A percentile compares a stretch with the other conserved stretches of the same genome.
Evolutionary conservation across 2,797 vertebrate species (phyloP).

Genomic region (Hydrolagus colliei): DNA sequence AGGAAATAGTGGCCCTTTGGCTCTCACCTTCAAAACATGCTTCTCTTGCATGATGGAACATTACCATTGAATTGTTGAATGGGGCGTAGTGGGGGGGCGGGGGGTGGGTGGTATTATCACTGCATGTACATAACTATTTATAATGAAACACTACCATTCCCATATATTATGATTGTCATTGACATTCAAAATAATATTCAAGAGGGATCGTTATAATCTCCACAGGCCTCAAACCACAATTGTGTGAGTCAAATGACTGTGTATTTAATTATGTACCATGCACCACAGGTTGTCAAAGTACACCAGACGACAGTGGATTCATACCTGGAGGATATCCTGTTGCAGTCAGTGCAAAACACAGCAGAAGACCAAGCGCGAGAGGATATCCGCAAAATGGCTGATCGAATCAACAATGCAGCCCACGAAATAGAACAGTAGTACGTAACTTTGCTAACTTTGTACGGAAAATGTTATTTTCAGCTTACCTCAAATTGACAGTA

Average conservation of each 20-base stretch:
- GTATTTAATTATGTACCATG: conserved; percentile 34
- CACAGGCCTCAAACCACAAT: neutral
- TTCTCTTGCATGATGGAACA: no score
- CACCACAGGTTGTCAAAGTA: conserved; percentile 71
- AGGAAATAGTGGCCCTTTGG: neutral
- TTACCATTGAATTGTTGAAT: no score
- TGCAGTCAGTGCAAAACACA: conserved; percentile 58
- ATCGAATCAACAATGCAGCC: conserved; percentile 74
- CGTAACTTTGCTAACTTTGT: conserved; percentile 13
- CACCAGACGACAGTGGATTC: conserved; percentile 78
- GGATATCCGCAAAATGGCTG: conserved; percentile 69
- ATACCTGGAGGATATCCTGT: conserved; percentile 82
- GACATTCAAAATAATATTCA: no score
- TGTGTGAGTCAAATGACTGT: neutral
- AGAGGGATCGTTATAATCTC: no score
- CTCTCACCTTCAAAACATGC: neutral
- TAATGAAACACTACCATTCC: no score
- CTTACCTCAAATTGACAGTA: no score
- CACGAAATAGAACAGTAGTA: conserved; percentile 78
- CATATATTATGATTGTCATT: no score
- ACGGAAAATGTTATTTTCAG: no score
- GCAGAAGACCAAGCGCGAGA: conserved; percentile 75
- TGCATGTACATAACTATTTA: no score
- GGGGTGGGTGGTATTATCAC: no score
- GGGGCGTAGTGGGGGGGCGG: no score